Evolutionary conservation across 2,888 invertebrate genomes (phyloP).

Genomic region (Lithophane semibrunnea): DNA sequence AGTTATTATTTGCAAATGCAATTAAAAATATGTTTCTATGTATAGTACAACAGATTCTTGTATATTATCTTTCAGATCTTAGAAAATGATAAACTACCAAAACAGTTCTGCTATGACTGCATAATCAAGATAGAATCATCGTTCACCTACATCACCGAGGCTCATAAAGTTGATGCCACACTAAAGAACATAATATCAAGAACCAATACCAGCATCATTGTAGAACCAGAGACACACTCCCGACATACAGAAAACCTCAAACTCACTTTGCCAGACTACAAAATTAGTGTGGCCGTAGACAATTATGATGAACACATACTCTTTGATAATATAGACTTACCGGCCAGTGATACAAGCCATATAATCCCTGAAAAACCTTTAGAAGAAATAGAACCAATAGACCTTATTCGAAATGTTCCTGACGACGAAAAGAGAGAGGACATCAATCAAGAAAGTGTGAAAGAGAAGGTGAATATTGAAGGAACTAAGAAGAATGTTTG

Average conservation of each 20-base stretch:
- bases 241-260: slow-evolving; percentile 67
- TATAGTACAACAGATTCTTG: not conserved
- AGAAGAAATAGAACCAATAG: slow-evolving; percentile 41
- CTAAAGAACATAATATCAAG: slow-evolving; percentile 81
- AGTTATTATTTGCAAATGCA: not conserved
- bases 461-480: slow-evolving; percentile 37
- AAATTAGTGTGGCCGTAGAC: slow-evolving; percentile 74
- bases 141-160: slow-evolving; percentile 86
- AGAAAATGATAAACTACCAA: slow-evolving; percentile 85
- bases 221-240: slow-evolving; percentile 72
- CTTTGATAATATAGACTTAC: slow-evolving; percentile 57
- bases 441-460: slow-evolving; percentile 35
- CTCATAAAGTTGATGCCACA: slow-evolving; percentile 80
- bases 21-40: not conserved
- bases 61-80: slow-evolving; percentile 74
- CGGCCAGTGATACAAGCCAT: slow-evolving; percentile 16
- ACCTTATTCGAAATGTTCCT: slow-evolving; percentile 35
- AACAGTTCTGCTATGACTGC: slow-evolving; percentile 88
- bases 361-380: slow-evolving; percentile 31
- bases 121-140: slow-evolving; percentile 86
- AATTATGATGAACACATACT: slow-evolving; percentile 60
- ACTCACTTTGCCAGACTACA: slow-evolving; percentile 78
- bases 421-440: slow-evolving; percentile 40
- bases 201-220: slow-evolving; percentile 77
- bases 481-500: slow-evolving; percentile 74